These are phyloP conservation scores for Tetropium fuscum DNA, from an alignment of 2,888 invertebrate genomes.

Conservation along the genomic window DNA sequence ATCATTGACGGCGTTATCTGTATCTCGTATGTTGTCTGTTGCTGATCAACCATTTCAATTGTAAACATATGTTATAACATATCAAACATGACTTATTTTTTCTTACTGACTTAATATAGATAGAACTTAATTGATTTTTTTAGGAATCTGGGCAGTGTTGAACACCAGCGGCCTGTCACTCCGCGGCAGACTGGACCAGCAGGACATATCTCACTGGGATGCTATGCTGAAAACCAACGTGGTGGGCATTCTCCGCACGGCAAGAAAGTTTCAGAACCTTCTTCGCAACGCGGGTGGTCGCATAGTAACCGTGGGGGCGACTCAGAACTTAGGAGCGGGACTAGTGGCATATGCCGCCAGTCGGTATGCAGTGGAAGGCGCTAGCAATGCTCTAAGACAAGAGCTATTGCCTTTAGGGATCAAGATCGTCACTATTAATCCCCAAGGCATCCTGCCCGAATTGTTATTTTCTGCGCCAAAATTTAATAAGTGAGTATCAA, in stretches of 20 bases:
- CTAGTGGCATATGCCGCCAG: slow-evolving; percentile 70
- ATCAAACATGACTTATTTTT: too few relatives aligned
- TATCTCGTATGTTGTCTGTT: too few relatives aligned
- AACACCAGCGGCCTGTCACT: slow-evolving; percentile 85
- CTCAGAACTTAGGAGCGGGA: slow-evolving; percentile 67
- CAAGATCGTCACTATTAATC: slow-evolving; percentile 81
- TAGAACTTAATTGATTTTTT: too few relatives aligned
- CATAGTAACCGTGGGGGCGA: slow-evolving; percentile 77
- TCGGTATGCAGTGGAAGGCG: slow-evolving; percentile 82
- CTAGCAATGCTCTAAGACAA: slow-evolving; percentile 78
- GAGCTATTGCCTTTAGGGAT: slow-evolving; percentile 79
- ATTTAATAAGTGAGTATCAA: slow-evolving; percentile 63
- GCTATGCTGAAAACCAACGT: slow-evolving; percentile 78
- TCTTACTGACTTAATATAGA: too few relatives aligned
- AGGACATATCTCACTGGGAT: slow-evolving; percentile 79
- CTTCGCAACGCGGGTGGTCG: slow-evolving; percentile 76
- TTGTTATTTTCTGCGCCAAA: slow-evolving; percentile 76
- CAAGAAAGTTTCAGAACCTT: slow-evolving; percentile 80
- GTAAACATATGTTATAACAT: too few relatives aligned
- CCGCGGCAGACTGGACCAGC: slow-evolving; percentile 76
- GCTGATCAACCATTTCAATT: too few relatives aligned
- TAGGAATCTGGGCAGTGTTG: slow-evolving; percentile 85
- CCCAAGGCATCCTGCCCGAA: slow-evolving; percentile 75
- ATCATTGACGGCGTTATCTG: too few relatives aligned
- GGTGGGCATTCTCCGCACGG: slow-evolving; percentile 79